A percentile compares a stretch with the other conserved stretches of the same genome.
Conservation (phyloP, 2,113 vertebrate species). For the Cyprinodon tularosa region DNA sequence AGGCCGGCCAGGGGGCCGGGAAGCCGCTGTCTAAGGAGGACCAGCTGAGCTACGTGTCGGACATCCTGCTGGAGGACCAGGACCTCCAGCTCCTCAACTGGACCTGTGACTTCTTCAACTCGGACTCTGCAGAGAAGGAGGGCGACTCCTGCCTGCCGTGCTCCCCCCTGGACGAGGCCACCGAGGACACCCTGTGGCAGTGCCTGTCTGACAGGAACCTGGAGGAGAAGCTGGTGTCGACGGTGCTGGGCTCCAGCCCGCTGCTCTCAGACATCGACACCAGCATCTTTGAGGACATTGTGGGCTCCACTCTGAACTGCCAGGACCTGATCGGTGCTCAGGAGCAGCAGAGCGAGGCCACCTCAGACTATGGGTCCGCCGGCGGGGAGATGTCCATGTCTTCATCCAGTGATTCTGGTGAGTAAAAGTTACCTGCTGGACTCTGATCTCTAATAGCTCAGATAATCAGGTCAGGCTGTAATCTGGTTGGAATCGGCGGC, state of each 20-base stretch:
- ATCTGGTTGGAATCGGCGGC: background rate
- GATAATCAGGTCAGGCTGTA: constrained; percentile 20
- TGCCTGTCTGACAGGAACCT: constrained; percentile 57
- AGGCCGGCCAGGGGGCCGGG: constrained; percentile 30
- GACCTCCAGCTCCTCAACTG: constrained; percentile 77
- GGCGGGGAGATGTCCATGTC: constrained; percentile 70
- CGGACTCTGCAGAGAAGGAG: constrained; percentile 2
- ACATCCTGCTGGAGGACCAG: constrained; percentile 80
- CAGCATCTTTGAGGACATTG: constrained; percentile 81
- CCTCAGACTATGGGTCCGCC: constrained; percentile 75
- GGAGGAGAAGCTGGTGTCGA: constrained; percentile 73
- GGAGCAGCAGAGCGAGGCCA: constrained; percentile 71
- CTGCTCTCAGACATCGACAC: constrained; percentile 80
- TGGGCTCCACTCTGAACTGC: constrained; percentile 77
- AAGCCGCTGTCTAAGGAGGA: constrained; percentile 80
- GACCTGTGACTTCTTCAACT: constrained; percentile 68
- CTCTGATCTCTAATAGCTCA: background rate
- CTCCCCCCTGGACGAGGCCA: constrained; percentile 40
- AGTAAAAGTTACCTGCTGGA: constrained; percentile 27
- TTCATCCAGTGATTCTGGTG: constrained; percentile 81
- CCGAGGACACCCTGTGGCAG: constrained; percentile 77
- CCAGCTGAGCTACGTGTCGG: constrained; percentile 81
- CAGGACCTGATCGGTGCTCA: constrained; percentile 67
- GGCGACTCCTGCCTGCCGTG: constrained; percentile 21
- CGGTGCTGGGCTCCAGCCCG: constrained; percentile 77